These are phyloP conservation scores for Onychomys leucogaster DNA, from an alignment of 2,797 vertebrate species.

Conservation along the genomic window DNA sequence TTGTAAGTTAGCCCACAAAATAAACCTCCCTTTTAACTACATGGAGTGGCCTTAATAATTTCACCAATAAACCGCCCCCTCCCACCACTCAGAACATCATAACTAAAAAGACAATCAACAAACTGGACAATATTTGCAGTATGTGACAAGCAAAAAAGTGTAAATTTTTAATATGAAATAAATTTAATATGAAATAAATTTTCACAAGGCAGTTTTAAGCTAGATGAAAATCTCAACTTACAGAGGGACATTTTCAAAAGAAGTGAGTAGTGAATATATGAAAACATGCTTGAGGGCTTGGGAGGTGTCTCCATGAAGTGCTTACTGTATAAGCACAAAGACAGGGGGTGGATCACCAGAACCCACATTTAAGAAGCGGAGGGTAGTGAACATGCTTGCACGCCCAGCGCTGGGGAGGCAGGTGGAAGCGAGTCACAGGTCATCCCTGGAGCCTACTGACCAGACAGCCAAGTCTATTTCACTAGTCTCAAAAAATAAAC, in stretches of 20 bases:
- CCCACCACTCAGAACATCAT: neutral
- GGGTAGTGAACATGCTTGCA: neutral
- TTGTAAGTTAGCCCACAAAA: no score
- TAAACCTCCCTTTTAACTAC: no score
- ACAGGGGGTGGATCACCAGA: neutral
- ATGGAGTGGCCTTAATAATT: no score
- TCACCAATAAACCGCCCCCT: no score
- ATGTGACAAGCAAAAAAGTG: neutral
- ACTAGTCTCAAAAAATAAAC: neutral
- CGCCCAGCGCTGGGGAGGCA: neutral
- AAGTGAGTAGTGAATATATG: conserved; percentile 21
- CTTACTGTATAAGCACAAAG: neutral
- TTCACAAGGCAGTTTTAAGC: conserved; percentile 47
- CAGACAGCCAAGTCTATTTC: neutral
- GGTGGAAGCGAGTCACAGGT: neutral
- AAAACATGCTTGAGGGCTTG: conserved; percentile 39
- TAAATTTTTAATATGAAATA: conserved; percentile 26
- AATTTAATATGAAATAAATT: conserved; percentile 43
- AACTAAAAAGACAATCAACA: conserved; percentile 29
- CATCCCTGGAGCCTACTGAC: neutral
- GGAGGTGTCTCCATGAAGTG: neutral
- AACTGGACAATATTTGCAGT: conserved; percentile 45
- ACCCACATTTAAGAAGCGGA: neutral
- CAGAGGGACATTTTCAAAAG: conserved; percentile 12
- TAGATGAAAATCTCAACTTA: conserved; percentile 1